phyloP scores from a whole-genome alignment of 2,113 vertebrate species.

The Chlamydotis undulata region DNA sequence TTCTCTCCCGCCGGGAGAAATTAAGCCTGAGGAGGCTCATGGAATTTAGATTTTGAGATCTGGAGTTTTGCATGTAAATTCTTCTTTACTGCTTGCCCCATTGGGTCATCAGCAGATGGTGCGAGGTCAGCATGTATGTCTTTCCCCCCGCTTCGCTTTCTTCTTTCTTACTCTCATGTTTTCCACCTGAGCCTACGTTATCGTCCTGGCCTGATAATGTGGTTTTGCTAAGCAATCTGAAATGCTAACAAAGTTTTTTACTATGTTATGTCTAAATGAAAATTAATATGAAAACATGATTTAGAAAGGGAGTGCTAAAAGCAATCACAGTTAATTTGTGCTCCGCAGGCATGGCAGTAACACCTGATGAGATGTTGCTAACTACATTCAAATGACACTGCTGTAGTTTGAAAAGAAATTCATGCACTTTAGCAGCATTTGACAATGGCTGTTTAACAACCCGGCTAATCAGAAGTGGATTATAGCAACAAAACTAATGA shows the following conservation, averaged over 20 bases:
- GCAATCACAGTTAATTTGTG: not conserved
- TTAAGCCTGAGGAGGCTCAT: not conserved
- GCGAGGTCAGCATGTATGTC: not conserved
- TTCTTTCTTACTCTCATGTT: not conserved
- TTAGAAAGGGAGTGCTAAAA: not conserved
- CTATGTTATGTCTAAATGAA: not conserved
- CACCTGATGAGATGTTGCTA: constrained; percentile 20
- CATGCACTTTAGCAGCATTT: constrained; percentile 19
- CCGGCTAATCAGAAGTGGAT: constrained; percentile 31
- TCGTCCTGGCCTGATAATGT: not conserved
- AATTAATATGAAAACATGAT: not conserved
- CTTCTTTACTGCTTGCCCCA: not conserved
- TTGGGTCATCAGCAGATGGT: not conserved
- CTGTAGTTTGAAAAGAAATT: constrained; percentile 8
- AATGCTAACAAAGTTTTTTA: not conserved
- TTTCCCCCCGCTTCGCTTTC: not conserved
- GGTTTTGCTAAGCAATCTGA: not conserved
- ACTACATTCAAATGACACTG: not conserved
- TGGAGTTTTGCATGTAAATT: not conserved
- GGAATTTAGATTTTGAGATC: not conserved
- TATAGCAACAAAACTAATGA: constrained; percentile 50
- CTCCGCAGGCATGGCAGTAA: not conserved
- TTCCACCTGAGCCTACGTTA: not conserved
- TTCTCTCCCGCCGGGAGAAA: not conserved
- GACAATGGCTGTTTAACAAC: constrained; percentile 40